Evolutionary conservation across 2,113 vertebrate species (phyloP).

Genomic region (Spea multiplicata): DNA sequence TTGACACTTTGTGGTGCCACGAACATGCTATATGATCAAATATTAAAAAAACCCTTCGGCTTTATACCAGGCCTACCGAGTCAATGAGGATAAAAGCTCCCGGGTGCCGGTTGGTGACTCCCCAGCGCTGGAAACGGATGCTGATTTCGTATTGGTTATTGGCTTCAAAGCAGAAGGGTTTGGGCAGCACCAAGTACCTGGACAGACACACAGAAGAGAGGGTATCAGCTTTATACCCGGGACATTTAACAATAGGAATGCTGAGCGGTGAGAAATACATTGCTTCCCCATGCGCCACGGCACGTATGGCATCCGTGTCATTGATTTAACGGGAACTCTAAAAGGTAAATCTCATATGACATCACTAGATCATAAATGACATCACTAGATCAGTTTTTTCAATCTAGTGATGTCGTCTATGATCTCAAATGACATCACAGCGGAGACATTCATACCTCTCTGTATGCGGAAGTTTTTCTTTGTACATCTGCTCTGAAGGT

Average conservation of each 20-base stretch:
- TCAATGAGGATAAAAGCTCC: slow-evolving; percentile 77
- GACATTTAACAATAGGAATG: too few species aligned
- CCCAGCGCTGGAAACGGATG: slow-evolving; percentile 72
- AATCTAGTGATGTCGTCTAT: background rate
- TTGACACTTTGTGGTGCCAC: too few species aligned
- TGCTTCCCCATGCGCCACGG: too few species aligned
- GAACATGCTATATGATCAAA: background rate
- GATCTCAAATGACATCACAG: slow-evolving; percentile 24
- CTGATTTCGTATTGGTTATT: slow-evolving; percentile 70
- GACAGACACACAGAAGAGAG: background rate
- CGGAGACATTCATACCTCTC: slow-evolving; percentile 61
- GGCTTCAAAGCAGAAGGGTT: slow-evolving; percentile 83
- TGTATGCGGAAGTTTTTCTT: slow-evolving; percentile 66
- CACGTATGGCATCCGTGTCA: too few species aligned
- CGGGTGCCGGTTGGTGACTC: slow-evolving; percentile 64
- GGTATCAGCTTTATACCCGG: background rate
- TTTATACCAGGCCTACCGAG: slow-evolving; percentile 64
- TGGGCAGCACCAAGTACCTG: slow-evolving; percentile 75
- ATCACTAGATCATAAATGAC: too few species aligned
- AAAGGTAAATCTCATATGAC: too few species aligned
- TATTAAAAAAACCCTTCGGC: too few species aligned
- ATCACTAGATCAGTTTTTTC: background rate
- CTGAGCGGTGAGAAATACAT: too few species aligned
- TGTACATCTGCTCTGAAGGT: slow-evolving; percentile 81
- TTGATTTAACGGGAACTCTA: too few species aligned